A percentile compares a stretch with the other conserved stretches of the same genome.
phyloP scores from a whole-genome alignment of 2,797 vertebrate genomes.

The Sebastes taczanowskii region DNA sequence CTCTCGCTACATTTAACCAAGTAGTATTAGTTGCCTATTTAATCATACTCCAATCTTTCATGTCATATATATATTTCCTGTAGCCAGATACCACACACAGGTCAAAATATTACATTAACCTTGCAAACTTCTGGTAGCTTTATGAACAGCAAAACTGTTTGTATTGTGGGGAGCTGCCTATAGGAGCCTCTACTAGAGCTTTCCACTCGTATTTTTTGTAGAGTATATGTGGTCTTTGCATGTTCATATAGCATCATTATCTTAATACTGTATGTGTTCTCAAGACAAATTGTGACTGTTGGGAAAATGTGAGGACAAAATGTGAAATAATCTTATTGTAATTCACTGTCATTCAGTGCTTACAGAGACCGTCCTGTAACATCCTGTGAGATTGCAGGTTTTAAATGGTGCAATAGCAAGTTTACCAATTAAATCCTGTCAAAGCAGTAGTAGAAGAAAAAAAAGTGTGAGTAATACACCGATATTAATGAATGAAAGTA shows the following conservation, averaged over 20 bases:
- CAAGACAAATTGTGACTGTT: neutral
- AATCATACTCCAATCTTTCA: neutral
- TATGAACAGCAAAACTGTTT: too few relatives aligned
- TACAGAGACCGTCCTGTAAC: neutral
- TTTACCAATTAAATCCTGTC: neutral
- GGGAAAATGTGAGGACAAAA: neutral
- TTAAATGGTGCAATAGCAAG: neutral
- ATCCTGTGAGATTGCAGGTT: neutral
- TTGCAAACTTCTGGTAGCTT: too few relatives aligned
- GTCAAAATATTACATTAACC: too few relatives aligned
- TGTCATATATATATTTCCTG: neutral
- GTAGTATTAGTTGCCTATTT: neutral
- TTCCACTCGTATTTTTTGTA: too few relatives aligned
- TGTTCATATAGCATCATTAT: neutral
- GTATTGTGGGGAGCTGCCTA: too few relatives aligned
- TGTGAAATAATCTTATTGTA: too few relatives aligned
- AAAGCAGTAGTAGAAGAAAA: neutral
- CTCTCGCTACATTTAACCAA: neutral
- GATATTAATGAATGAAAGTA: constrained; percentile 18
- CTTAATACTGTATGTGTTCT: neutral
- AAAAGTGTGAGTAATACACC: neutral
- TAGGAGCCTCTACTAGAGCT: too few relatives aligned
- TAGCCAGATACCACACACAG: too few relatives aligned
- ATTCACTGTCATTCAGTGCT: neutral
- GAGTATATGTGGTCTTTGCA: neutral